Percentiles rank a stretch among this genome's conserved stretches.
phyloP scores from a whole-genome alignment of 2,113 vertebrate genomes.

The Phasianus colchicus region DNA sequence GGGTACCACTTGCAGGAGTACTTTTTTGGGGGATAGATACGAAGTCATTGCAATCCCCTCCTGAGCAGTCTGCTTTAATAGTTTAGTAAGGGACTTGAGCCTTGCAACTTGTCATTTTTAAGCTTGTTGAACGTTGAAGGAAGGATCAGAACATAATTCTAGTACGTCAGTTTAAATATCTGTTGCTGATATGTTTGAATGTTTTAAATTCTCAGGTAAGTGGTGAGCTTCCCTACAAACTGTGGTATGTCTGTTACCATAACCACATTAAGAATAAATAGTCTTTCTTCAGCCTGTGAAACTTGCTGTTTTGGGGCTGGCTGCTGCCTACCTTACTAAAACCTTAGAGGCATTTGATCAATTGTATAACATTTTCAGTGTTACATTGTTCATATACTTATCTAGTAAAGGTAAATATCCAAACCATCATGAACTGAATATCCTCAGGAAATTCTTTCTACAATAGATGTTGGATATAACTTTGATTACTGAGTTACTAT shows the following conservation, averaged over 20 bases:
- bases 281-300: background rate
- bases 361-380: background rate
- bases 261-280: background rate
- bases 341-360: background rate
- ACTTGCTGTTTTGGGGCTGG: background rate
- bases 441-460: background rate
- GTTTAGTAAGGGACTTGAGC: background rate
- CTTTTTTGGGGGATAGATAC: background rate
- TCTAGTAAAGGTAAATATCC: background rate
- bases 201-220: background rate
- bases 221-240: background rate
- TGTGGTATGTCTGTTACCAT: rapidly evolving
- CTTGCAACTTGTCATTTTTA: background rate
- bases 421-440: background rate
- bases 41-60: background rate
- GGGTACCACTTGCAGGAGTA: background rate
- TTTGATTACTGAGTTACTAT: background rate
- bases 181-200: background rate
- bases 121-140: background rate
- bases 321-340: background rate
- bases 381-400: background rate
- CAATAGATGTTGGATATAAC: background rate
- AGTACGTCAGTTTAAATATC: background rate
- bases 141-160: background rate
- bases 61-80: background rate